phyloP scores from a whole-genome alignment of 2,113 vertebrate species.

The Gracilinanus agilis region DNA sequence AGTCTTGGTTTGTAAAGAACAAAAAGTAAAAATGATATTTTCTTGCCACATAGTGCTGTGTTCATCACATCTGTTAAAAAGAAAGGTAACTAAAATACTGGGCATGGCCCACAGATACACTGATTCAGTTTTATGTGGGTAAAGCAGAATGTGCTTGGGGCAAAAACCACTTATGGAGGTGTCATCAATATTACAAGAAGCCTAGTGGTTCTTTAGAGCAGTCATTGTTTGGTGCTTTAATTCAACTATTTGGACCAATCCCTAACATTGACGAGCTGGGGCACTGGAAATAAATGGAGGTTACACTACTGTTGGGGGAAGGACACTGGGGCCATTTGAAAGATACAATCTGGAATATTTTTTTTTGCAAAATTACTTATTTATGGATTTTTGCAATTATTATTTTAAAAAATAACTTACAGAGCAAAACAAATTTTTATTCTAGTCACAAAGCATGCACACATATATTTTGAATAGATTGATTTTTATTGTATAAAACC shows the following conservation, averaged over 20 bases:
- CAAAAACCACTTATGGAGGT: conserved; percentile 81
- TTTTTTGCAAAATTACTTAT: conserved; percentile 81
- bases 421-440: conserved; percentile 64
- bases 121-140: conserved; percentile 67
- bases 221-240: conserved; percentile 37
- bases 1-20: conserved; percentile 61
- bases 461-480: conserved; percentile 71
- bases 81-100: conserved; percentile 63
- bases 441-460: conserved; percentile 67
- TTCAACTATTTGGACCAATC: conserved; percentile 48
- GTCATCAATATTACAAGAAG: conserved; percentile 61
- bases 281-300: conserved; percentile 45
- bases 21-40: not conserved
- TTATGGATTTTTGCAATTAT: conserved; percentile 79
- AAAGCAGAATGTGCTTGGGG: conserved; percentile 75
- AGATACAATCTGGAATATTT: conserved; percentile 66
- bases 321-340: conserved; percentile 76
- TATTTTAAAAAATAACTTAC: conserved; percentile 65
- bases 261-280: conserved; percentile 47
- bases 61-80: conserved; percentile 63
- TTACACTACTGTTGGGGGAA: conserved; percentile 69
- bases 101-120: conserved; percentile 59
- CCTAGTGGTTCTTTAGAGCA: conserved; percentile 39
- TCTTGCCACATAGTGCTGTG: conserved; percentile 71
- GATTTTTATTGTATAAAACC: conserved; percentile 73